Conservation (phyloP, 2,113 vertebrate genomes). For the cat (Felis catus) region F.catus_Fca126_mat1.0 CM031421.1:65622501-65623000, state of each 20-base stretch:
- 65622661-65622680: constrained; percentile 74
- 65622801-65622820: background rate
- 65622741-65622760: background rate
- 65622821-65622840: background rate
- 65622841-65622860: no score
- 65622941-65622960: constrained; percentile 51
- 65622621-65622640: constrained; percentile 22
- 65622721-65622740: background rate
- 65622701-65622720: background rate
- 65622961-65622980: constrained; percentile 16
- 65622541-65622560: constrained; percentile 35
- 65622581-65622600: background rate
- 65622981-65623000: background rate
- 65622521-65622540: background rate
- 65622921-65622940: background rate
- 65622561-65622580: background rate
- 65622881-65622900: background rate
- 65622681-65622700: background rate
- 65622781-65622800: background rate
- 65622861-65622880: background rate
- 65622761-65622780: background rate
- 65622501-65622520: constrained; percentile 25
- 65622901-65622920: background rate
- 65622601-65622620: background rate
- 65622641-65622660: background rate